Evolutionary conservation across 2,888 invertebrate genomes (phyloP), one percentile per base, ranked within the genome.

Genomic region (Catonia carolina): DNA sequence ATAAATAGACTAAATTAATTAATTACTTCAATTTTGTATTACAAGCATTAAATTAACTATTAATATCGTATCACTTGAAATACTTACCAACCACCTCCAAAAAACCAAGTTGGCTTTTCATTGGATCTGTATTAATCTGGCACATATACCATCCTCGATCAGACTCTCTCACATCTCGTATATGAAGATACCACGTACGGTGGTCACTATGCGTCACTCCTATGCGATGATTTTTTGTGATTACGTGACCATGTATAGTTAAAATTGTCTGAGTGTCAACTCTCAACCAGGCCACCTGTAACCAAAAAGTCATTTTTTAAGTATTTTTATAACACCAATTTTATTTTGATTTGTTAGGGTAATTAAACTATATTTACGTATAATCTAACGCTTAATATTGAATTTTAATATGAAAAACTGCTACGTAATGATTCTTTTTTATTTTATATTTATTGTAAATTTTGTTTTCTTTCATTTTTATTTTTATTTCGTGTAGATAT

Each of bases 91-190:
- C 90, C 58, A 93, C 89, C 69, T 91, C 86, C 60, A 93, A 75
- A 70, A 87, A 89, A 37, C 91, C 90, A 60, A 86, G 81, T 74
- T 92, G 91, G 69, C 87, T 89, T 70, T 90, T 90, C 92, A 93
- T 92, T 0, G 93, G 93, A 70, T 90, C 89, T 0, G 91, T 92
- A 72, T 92, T 92, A 64, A 92, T 90, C 78, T 92, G 91, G 70
- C 92, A 93, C 91, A 91, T 91, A 75, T 92, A 93, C 84, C 88
- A 90, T 52, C 92, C 89, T 64, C 85, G 82, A 74, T 93, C 93
- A 0, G 85, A 81, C 70, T 90, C 88, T 54, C 85, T 78, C 2
- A 92, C 86, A 69, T 91, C 89, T 47, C 85, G 79, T 67, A 93
- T 88, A 68, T 90, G 89, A 53, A 94, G 78, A 72, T 85, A 89